Conservation (phyloP, 2,113 vertebrate genomes). For the Mus spicilegus region DNA sequence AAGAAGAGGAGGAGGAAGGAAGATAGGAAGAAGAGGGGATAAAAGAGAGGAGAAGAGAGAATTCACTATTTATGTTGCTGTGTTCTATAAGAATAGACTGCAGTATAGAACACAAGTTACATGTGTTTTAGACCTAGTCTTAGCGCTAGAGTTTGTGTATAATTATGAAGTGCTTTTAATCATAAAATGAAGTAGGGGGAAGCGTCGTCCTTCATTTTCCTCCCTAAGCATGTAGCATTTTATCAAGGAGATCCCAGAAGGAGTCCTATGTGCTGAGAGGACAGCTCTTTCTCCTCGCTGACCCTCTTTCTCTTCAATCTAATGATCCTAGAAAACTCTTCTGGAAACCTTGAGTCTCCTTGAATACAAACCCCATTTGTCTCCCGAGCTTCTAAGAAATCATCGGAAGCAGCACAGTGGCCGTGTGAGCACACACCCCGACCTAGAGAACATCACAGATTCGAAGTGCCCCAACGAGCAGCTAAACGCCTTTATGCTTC, state of each 20-base stretch:
- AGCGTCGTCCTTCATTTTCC: background rate
- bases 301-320: background rate
- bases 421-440: background rate
- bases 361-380: background rate
- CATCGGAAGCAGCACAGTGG: background rate
- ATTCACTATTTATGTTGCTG: background rate
- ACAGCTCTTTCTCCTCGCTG: background rate
- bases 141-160: background rate
- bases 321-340: background rate
- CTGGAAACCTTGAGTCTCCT: background rate
- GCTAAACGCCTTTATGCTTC: background rate
- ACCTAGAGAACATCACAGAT: background rate
- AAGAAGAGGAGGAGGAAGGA: background rate
- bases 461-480: background rate
- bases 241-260: background rate
- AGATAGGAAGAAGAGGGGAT: too few species aligned
- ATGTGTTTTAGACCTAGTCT: background rate
- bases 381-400: background rate
- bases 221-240: background rate
- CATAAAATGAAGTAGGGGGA: background rate
- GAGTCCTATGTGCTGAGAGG: background rate
- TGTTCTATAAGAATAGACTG: background rate
- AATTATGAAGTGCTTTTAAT: background rate
- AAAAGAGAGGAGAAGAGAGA: background rate
- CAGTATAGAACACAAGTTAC: background rate